phyloP scores from a whole-genome alignment of 2,888 invertebrate species.

The Heliconius hortense region DNA sequence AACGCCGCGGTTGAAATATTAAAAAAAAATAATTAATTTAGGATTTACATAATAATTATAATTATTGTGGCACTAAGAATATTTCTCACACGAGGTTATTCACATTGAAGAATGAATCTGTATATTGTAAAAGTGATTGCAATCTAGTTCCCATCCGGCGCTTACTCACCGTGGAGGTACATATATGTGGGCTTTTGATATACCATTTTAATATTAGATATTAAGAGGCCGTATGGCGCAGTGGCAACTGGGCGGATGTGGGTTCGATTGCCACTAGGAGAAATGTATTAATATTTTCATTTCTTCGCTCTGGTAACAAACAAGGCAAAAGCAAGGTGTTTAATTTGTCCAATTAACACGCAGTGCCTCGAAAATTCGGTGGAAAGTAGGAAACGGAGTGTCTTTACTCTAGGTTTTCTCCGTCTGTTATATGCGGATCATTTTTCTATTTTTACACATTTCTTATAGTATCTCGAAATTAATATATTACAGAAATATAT shows the following conservation, averaged over 20 bases:
- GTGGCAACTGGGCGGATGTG: too few species aligned
- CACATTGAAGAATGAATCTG: slow-evolving; percentile 19
- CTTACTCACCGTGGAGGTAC: not conserved
- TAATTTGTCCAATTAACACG: too few species aligned
- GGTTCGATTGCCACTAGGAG: too few species aligned
- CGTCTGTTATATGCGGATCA: not conserved
- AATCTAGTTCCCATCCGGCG: slow-evolving; percentile 20
- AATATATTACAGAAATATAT: too few species aligned
- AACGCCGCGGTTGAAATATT: not conserved
- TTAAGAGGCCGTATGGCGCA: too few species aligned
- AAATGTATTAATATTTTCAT: too few species aligned
- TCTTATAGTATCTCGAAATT: too few species aligned
- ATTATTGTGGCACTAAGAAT: not conserved
- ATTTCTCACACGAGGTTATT: slow-evolving; percentile 24
- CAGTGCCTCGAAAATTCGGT: too few species aligned
- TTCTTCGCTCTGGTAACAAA: too few species aligned
- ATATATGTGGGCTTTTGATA: not conserved
- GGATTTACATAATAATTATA: not conserved
- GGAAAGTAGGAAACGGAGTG: too few species aligned
- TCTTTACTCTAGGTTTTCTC: not conserved
- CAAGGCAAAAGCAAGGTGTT: too few species aligned
- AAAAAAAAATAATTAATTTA: not conserved
- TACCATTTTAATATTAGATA: not conserved
- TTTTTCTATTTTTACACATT: too few species aligned
- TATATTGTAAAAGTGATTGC: slow-evolving; percentile 10